Conservation (phyloP, 2,888 invertebrate species). For the Liopterus haemorrhoidalis region DNA sequence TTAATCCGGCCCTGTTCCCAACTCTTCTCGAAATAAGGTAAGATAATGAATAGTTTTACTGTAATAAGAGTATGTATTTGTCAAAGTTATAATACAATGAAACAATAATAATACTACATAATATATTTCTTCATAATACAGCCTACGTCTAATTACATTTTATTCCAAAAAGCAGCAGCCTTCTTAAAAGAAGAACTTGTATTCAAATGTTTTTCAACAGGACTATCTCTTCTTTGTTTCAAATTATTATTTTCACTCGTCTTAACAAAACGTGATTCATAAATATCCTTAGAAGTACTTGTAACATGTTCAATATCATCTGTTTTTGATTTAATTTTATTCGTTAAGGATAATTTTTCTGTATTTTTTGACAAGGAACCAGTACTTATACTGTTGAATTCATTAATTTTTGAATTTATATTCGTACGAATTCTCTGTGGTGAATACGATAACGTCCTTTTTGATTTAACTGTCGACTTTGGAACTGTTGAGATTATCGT, state of each 20-base stretch:
- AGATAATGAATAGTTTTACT: too few species aligned
- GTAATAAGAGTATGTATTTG: too few species aligned
- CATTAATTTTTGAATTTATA: not conserved
- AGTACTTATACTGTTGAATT: constrained; percentile 12
- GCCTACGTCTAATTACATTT: constrained; percentile 37
- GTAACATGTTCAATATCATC: too few species aligned
- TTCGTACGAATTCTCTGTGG: constrained; percentile 11
- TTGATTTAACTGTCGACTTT: constrained; percentile 1
- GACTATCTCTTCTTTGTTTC: not conserved
- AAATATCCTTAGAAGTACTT: not conserved
- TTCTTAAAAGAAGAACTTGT: constrained; percentile 37
- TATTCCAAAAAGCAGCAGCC: constrained; percentile 45
- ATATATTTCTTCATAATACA: too few species aligned
- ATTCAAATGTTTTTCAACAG: constrained; percentile 22
- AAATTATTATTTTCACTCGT: not conserved
- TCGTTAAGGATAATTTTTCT: too few species aligned
- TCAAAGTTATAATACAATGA: too few species aligned
- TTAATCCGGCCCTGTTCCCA: too few species aligned
- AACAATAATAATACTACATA: too few species aligned
- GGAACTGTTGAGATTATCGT: not conserved
- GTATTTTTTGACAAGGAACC: constrained; percentile 10
- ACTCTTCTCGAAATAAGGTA: too few species aligned
- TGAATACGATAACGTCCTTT: constrained; percentile 1
- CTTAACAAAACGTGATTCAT: not conserved
- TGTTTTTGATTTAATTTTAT: too few species aligned